Evolutionary conservation across 2,888 invertebrate species (phyloP), one percentile per base, ranked within the genome.

Genomic region (Amblyjoppa proteus): DNA sequence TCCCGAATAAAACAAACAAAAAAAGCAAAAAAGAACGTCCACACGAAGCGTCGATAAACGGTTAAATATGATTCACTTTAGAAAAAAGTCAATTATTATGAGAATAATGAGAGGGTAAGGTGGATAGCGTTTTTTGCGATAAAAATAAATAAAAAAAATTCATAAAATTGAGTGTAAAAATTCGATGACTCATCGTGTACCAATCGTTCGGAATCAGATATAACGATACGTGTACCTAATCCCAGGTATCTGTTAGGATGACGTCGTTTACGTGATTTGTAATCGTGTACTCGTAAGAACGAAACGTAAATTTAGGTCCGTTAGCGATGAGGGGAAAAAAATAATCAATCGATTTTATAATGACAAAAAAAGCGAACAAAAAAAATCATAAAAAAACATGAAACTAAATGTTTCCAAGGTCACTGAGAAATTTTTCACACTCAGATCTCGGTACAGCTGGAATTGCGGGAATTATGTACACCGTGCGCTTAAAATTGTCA

Each of bases 61-160:
- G 51, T 51, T 56, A 70, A 66, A 74, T 76, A 78, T 77, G 74
- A 83, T 81, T 83, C 77, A 78, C 83, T 87, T 74, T 85, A 81
- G 75, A 70, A 74, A 74, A 53, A 74, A 69, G 88, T 88, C 88
- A 88, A 88, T 88, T 88, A 88, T 88, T 88, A 88, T 84, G 70
- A 88, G 87, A 86, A 87, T 88, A 88, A 88, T 85, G 88, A 45
- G 87, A 66, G 11, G 41, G 74, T 87, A 80, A 79, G 84, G 85
- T 73, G 81, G 64, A 79, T 81, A 83, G 76, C 66, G 73, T 77
- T 87, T 87, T 84, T 83, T 79, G 53, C 61, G 71, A 45, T 61
- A 51, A 74, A 45, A 77, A 51, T 66, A n/a, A 66, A 38, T 58
- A 16, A 51, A 25, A 64, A 20, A 9, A 11, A 73, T 11, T 4